Evolutionary conservation across 2,888 invertebrate genomes (phyloP).

Genomic region (Caradrina kadenii): DNA sequence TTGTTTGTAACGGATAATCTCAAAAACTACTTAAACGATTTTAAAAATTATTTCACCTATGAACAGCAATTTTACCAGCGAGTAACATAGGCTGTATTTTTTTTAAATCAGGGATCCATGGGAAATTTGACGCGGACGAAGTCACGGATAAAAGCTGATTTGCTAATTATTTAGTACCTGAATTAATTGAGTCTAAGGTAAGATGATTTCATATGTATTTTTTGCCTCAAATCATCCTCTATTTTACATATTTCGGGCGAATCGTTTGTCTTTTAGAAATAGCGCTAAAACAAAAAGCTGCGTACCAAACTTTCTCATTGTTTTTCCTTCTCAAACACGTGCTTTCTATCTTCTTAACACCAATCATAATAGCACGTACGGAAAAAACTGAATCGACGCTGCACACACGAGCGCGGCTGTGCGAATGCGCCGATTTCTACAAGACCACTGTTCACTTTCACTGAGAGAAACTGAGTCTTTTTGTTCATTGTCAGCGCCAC

Average conservation of each 20-base stretch:
- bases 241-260: neutral
- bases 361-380: slow-evolving; percentile 54
- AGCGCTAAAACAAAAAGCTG: slow-evolving; percentile 3
- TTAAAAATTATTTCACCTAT: too few relatives aligned
- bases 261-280: slow-evolving; percentile 1
- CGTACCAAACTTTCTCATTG: slow-evolving; percentile 50
- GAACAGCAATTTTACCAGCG: too few relatives aligned
- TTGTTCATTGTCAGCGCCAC: slow-evolving; percentile 82
- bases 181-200: neutral
- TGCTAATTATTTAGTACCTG: too few relatives aligned
- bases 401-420: slow-evolving; percentile 63
- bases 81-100: too few relatives aligned
- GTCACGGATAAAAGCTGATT: too few relatives aligned
- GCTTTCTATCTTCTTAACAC: slow-evolving; percentile 56
- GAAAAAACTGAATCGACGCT: slow-evolving; percentile 62
- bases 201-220: too few relatives aligned
- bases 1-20: neutral
- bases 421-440: slow-evolving; percentile 80
- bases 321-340: slow-evolving; percentile 50
- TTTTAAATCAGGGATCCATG: too few relatives aligned
- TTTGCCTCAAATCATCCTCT: neutral
- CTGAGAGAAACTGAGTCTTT: slow-evolving; percentile 88
- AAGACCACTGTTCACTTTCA: slow-evolving; percentile 86
- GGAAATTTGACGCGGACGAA: too few relatives aligned
- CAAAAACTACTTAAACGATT: too few relatives aligned